Percentiles rank a stretch among this genome's conserved stretches.
Evolutionary conservation across 1,140 invertebrate species (phyloP).

Genomic region (Antheraea pernyi): DNA sequence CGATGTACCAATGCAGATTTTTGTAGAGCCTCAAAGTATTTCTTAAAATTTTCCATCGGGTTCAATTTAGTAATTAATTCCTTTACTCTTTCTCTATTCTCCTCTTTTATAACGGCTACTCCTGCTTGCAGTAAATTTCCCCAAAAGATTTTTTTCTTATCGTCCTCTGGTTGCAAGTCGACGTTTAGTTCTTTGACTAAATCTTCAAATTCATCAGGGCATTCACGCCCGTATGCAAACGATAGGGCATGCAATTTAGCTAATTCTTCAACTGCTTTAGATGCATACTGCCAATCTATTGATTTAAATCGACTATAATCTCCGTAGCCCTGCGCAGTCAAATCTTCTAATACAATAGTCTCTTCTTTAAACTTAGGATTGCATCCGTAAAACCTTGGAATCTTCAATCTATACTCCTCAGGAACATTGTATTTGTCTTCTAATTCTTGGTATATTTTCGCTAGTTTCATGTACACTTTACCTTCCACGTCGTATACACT

Average conservation of each 20-base stretch:
- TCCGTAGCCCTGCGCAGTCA: slow-evolving; percentile 22
- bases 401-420: background rate
- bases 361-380: slow-evolving; percentile 31
- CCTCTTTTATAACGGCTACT: slow-evolving; percentile 25
- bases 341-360: slow-evolving; percentile 33
- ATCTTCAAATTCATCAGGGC: slow-evolving; percentile 19
- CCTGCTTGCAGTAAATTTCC: slow-evolving; percentile 7
- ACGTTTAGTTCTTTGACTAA: slow-evolving; percentile 12
- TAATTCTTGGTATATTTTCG: background rate
- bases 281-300: slow-evolving; percentile 32
- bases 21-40: slow-evolving; percentile 22
- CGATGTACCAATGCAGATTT: slow-evolving; percentile 38
- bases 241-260: slow-evolving; percentile 34
- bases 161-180: background rate
- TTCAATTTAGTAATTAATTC: background rate
- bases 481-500: slow-evolving; percentile 23
- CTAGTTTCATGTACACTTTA: slow-evolving; percentile 15
- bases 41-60: slow-evolving; percentile 12
- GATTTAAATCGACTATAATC: slow-evolving; percentile 30
- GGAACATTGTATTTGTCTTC: background rate
- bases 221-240: slow-evolving; percentile 21
- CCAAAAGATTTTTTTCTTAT: background rate
- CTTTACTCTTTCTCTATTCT: slow-evolving; percentile 21
- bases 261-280: slow-evolving; percentile 24
- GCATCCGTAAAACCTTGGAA: slow-evolving; percentile 17